Evolutionary conservation across 2,888 invertebrate species (phyloP), one percentile per base, ranked within the genome.

Genomic region (Steromphala cineraria): DNA sequence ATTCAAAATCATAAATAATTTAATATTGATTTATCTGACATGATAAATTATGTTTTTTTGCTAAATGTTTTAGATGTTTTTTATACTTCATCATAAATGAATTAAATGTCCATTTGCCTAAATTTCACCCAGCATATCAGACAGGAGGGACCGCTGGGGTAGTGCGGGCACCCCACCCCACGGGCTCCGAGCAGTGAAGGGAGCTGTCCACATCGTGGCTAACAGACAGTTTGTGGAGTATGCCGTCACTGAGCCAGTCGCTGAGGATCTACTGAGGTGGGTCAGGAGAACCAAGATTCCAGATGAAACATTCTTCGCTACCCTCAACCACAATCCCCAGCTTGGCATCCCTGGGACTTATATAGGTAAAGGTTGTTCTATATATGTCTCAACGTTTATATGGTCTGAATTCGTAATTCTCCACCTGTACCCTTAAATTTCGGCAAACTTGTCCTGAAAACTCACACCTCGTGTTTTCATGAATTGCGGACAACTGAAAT

Each of bases 261-360:
- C 77, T 36, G 8, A 28, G 2, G 56, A 77, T n/a, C 55, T 77
- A 2, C 19, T 77, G 8, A 17, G 10, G 19, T 77, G 77, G 77
- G 19, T 40, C 31, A 53, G 19, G 40, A 28, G n/a, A 8, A 31
- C 77, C 1, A 53, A 28, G 19, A 24, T 55, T 19, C 77, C 77
- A 13, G 77, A 77, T n/a, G 77, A 77, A 31, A 55, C 55, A 15
- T 77, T 77, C 77, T 77, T 77, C n/a, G 55, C 36, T 24, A 55
- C 77, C 1, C n/a, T 62, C 10, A 62, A 62, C 28, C 62, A 62
- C 10, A 62, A 62, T 17, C 62, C 62, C 0, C 62, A 62, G 8
- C 77, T 77, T 0, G 31, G 55, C 21, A 55, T 77, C 1, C 62
- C 77, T 19, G 77, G 77, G 10, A 55, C 17, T 10, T 74, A 74